Percentiles rank a stretch among this genome's conserved stretches.
These are phyloP conservation scores for Willisornis vidua DNA, from an alignment of 2,113 vertebrate genomes.

Conservation along the genomic window DNA sequence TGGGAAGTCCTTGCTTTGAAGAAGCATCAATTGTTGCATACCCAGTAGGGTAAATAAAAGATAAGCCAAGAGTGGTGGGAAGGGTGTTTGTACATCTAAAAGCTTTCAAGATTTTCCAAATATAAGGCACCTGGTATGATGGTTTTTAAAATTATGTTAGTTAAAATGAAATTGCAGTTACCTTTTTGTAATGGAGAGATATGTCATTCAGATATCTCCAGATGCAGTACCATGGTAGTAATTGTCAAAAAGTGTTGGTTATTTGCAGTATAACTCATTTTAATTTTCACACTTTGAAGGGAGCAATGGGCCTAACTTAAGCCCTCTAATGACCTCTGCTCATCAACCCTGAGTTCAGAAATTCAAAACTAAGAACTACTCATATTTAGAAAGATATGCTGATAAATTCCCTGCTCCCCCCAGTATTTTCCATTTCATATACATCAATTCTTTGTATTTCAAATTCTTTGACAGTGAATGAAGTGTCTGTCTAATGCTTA, in stretches of 20 bases:
- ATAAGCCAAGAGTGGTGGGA: constrained; percentile 45
- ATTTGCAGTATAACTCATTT: background rate
- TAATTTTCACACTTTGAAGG: background rate
- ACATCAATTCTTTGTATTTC: background rate
- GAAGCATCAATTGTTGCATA: constrained; percentile 39
- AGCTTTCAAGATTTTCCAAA: constrained; percentile 60
- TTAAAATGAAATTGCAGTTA: constrained; percentile 4
- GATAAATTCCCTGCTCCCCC: background rate
- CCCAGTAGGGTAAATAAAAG: constrained; percentile 57
- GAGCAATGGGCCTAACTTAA: background rate
- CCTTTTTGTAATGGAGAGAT: background rate
- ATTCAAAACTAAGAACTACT: background rate
- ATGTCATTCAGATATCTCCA: constrained; percentile 11
- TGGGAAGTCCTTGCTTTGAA: constrained; percentile 54
- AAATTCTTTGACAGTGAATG: background rate
- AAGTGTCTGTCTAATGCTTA: background rate
- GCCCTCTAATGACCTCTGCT: background rate
- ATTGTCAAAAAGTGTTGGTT: background rate
- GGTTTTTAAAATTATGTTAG: constrained; percentile 7
- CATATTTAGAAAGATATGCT: background rate
- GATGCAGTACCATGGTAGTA: background rate
- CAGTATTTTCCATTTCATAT: background rate
- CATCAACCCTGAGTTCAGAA: background rate
- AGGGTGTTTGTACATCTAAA: constrained; percentile 42
- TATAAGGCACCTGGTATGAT: constrained; percentile 45